Base-by-base conservation (phyloP, 2,113 vertebrate genomes). In the Daubentonia madagascariensis region DNA sequence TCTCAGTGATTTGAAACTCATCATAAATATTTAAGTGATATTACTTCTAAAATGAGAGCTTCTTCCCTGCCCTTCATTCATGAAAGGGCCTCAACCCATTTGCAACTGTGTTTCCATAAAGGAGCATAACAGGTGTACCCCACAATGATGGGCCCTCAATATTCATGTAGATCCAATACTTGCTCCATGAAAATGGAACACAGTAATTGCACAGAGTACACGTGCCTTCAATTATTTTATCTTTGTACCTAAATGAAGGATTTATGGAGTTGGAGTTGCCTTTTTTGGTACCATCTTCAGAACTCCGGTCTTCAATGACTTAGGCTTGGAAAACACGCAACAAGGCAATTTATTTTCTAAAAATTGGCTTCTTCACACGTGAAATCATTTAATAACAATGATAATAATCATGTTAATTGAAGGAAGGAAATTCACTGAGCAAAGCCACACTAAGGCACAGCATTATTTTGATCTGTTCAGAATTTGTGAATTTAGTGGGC, bases 11-110 rank as follows among this genome's bases (percentile, higher is more conserved):
- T 91, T 85, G n/a, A 98, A 98, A 97, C 94, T 95, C 6, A 94
- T 96, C 91, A 97, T 98, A 98, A 98, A 98, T 98, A 98, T 98
- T 99, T 98, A 96, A 98, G 83, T 85, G 61, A 40, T 25, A 98
- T 96, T 97, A 96, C 63, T 97, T 97, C 97, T 97, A 96, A 97
- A 96, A 98, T 81, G 90, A 98, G 95, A 78, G 95, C 94, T 91
- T 97, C 89, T 86, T 97, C 79, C 63, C 95, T 92, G 90, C 94
- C 83, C 97, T 97, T 98, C 72, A 48, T 96, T 98, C 95, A 88
- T 59, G 57, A 98, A 94, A 94, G 84, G 86, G 67, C 84, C 40
- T 97, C 92, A 98, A 95, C 86, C 96, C 96, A 98, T 97, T 94
- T 98, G 96, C 96, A 54, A 96, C 80, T 97, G 88, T 75, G 10